phyloP scores from a whole-genome alignment of 2,797 vertebrate species.

The Melanotaenia nigrans region DNA sequence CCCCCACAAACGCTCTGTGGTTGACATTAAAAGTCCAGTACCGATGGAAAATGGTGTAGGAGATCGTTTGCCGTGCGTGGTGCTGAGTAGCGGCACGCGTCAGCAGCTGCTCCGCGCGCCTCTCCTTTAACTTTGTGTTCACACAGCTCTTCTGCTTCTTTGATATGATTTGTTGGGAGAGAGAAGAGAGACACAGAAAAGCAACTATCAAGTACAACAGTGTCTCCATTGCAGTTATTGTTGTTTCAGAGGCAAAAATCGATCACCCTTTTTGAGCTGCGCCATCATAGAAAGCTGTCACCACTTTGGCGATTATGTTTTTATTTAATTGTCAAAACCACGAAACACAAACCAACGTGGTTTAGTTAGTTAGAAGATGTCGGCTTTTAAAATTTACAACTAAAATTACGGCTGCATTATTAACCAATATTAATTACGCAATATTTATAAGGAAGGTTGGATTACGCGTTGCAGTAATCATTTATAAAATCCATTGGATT shows the following conservation, averaged over 20 bases:
- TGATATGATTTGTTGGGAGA: conserved; percentile 16
- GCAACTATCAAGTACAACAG: not conserved
- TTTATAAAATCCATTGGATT: not conserved
- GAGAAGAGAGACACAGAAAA: conserved; percentile 10
- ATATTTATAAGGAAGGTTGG: not conserved
- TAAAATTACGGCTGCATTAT: not conserved
- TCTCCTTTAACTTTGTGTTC: conserved; percentile 54
- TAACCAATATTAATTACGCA: not conserved
- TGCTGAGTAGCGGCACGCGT: conserved; percentile 45
- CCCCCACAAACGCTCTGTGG: not conserved
- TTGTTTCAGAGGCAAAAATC: not conserved
- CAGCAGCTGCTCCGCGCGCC: conserved; percentile 14
- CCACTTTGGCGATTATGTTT: too few relatives aligned
- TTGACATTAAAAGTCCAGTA: not conserved
- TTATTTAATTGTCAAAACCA: too few relatives aligned
- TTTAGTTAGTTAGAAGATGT: too few relatives aligned
- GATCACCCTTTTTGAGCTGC: not conserved
- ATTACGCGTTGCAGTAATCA: not conserved
- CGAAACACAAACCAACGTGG: too few relatives aligned
- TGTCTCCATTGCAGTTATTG: not conserved
- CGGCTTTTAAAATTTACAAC: too few relatives aligned
- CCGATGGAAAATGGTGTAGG: conserved; percentile 7
- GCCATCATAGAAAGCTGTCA: too few relatives aligned
- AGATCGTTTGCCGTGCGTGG: conserved; percentile 59
- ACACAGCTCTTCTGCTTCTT: conserved; percentile 20